Percentiles rank a stretch among this genome's conserved stretches.
These are phyloP conservation scores for Ornithoptera alexandrae DNA, from an alignment of 2,888 invertebrate species.

Conservation along the genomic window DNA sequence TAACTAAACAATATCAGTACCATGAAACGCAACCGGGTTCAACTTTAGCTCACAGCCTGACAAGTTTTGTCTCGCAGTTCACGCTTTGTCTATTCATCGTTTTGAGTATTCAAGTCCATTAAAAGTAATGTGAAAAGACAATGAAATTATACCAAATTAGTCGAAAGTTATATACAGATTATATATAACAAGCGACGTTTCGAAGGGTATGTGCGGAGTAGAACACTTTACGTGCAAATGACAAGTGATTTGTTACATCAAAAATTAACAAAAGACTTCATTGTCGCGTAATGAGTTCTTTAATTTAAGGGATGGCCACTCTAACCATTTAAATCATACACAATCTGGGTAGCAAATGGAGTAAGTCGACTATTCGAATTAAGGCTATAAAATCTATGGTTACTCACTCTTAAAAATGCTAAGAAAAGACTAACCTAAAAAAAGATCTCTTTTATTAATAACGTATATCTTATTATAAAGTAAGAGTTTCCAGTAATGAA, in stretches of 20 bases:
- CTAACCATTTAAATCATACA: conserved; percentile 13
- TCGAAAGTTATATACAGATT: too few relatives aligned
- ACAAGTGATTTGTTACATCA: conserved; percentile 16
- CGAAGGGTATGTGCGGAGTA: not conserved
- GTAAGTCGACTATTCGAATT: too few relatives aligned
- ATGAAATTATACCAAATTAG: not conserved
- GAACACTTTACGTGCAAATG: not conserved
- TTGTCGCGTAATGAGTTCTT: conserved; percentile 12
- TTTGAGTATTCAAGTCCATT: not conserved
- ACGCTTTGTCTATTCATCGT: conserved; percentile 13
- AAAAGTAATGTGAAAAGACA: not conserved
- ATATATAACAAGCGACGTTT: too few relatives aligned
- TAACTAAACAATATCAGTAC: conserved; percentile 19
- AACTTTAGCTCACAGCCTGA: conserved; percentile 11
- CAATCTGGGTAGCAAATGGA: conserved; percentile 6
- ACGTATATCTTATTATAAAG: too few relatives aligned
- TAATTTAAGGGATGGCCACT: conserved; percentile 17
- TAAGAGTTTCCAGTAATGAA: too few relatives aligned
- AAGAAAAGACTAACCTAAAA: too few relatives aligned
- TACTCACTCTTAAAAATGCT: too few relatives aligned
- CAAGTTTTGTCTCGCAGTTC: conserved; percentile 20
- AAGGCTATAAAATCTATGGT: too few relatives aligned
- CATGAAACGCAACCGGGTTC: conserved; percentile 9
- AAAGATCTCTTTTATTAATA: too few relatives aligned
- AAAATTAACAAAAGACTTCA: conserved; percentile 21